phyloP scores from a whole-genome alignment of 2,113 vertebrate genomes.

The Scolopax mira region DNA sequence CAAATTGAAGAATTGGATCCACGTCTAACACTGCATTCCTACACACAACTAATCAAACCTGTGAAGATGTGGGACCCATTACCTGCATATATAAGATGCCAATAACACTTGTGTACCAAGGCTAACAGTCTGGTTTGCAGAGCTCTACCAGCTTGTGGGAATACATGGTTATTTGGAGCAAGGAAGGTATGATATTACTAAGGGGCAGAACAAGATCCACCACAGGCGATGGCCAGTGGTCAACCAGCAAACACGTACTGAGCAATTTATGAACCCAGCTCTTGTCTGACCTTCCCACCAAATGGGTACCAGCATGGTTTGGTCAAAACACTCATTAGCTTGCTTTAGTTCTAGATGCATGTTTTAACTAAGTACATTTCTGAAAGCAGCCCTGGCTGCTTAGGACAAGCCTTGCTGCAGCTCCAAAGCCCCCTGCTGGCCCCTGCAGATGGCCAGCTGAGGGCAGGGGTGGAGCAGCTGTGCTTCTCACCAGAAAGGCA shows the following conservation, averaged over 20 bases:
- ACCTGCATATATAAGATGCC: not conserved
- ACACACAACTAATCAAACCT: not conserved
- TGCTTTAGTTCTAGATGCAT: not conserved
- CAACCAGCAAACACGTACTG: not conserved
- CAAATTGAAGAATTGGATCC: not conserved
- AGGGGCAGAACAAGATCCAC: not conserved
- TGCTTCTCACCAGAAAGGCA: not conserved
- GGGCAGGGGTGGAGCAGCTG: slow-evolving; percentile 26
- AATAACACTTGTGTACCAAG: not conserved
- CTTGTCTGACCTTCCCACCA: not conserved
- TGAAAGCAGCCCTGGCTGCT: not conserved
- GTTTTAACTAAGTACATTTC: fast-evolving
- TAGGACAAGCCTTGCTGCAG: not conserved
- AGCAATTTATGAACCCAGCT: not conserved
- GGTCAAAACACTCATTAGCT: not conserved
- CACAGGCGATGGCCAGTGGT: fast-evolving
- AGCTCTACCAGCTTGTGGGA: not conserved
- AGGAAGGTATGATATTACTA: fast-evolving
- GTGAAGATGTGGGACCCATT: fast-evolving
- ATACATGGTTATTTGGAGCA: not conserved
- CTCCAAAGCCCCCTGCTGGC: not conserved
- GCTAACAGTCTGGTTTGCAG: not conserved
- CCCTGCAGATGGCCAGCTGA: fast-evolving
- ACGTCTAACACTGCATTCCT: not conserved
- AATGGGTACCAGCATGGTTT: not conserved